These are phyloP conservation scores for Oscheius sp. DNA, from an alignment of 2,888 invertebrate species.

Conservation along the genomic window DNA sequence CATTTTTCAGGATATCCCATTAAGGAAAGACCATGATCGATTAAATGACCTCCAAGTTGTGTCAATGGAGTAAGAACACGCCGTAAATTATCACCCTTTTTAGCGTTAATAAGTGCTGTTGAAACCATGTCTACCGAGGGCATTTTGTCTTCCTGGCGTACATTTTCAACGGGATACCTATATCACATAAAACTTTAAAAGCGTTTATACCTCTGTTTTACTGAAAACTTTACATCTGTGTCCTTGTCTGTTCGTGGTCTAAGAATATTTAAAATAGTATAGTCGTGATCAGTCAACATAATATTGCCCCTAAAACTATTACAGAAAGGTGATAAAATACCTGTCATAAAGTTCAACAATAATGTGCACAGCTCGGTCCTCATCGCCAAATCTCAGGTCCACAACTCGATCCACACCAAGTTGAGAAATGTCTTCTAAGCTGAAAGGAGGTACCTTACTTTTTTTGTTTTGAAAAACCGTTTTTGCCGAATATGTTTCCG, in stretches of 20 bases:
- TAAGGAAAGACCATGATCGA: constrained; percentile 86
- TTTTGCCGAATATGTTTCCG: constrained; percentile 96
- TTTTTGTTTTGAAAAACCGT: constrained; percentile 72
- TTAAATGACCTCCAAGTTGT: constrained; percentile 86
- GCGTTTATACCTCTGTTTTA: constrained; percentile 89
- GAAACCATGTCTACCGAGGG: constrained; percentile 46
- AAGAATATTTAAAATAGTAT: constrained; percentile 79
- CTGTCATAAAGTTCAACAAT: constrained; percentile 90
- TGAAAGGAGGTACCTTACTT: constrained; percentile 19
- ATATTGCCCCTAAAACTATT: constrained; percentile 79
- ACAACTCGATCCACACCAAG: constrained; percentile 92
- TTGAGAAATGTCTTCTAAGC: constrained; percentile 74
- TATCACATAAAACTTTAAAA: constrained; percentile 64
- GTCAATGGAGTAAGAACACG: constrained; percentile 58
- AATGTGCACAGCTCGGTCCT: constrained; percentile 91
- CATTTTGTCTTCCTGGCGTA: constrained; percentile 74
- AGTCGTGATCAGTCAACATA: constrained; percentile 87
- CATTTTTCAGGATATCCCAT: constrained; percentile 76
- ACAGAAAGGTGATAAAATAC: constrained; percentile 13
- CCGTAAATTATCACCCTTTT: constrained; percentile 38
- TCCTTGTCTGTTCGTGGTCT: constrained; percentile 77
- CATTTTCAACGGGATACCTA: constrained; percentile 78
- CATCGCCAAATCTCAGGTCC: constrained; percentile 90
- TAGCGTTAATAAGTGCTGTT: constrained; percentile 45
- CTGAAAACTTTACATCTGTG: constrained; percentile 87